phyloP scores from a whole-genome alignment of 1,140 invertebrate genomes.

The Magallana angulata region DNA sequence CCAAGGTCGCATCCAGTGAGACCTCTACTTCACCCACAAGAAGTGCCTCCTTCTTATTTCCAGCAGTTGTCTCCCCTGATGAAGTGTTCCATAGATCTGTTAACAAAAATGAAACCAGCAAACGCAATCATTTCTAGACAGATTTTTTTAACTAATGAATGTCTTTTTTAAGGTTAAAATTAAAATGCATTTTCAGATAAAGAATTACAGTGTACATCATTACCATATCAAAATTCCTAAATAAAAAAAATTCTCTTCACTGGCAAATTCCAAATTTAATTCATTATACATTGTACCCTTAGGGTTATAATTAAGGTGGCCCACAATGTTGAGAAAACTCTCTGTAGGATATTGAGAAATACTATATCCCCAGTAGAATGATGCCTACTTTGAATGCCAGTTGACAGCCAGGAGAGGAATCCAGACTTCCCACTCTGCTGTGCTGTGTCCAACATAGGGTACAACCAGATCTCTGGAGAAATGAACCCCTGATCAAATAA shows the following conservation, averaged over 20 bases:
- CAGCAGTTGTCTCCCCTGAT: slow-evolving; percentile 15
- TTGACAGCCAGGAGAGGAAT: slow-evolving; percentile 54
- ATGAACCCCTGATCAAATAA: slow-evolving; percentile 66
- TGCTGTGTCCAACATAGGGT: slow-evolving; percentile 59
- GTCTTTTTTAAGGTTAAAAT: no score
- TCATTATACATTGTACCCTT: no score
- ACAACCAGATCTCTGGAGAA: slow-evolving; percentile 66
- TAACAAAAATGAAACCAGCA: neutral
- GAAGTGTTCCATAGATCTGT: slow-evolving; percentile 20
- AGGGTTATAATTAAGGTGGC: no score
- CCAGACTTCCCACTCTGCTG: slow-evolving; percentile 34
- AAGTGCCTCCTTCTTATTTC: slow-evolving; percentile 32
- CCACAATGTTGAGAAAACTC: no score
- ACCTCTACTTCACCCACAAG: slow-evolving; percentile 71
- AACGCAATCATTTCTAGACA: no score
- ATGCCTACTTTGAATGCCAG: slow-evolving; percentile 43
- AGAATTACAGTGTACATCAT: no score
- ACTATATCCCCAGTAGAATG: neutral
- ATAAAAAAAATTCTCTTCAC: no score
- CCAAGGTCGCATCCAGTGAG: slow-evolving; percentile 62
- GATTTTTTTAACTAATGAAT: no score
- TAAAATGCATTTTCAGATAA: no score
- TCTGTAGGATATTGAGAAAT: neutral
- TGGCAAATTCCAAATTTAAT: no score
- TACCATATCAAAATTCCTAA: no score